Conservation (phyloP, 2,797 vertebrate species). For the Catamblyrhynchus diadema region DNA sequence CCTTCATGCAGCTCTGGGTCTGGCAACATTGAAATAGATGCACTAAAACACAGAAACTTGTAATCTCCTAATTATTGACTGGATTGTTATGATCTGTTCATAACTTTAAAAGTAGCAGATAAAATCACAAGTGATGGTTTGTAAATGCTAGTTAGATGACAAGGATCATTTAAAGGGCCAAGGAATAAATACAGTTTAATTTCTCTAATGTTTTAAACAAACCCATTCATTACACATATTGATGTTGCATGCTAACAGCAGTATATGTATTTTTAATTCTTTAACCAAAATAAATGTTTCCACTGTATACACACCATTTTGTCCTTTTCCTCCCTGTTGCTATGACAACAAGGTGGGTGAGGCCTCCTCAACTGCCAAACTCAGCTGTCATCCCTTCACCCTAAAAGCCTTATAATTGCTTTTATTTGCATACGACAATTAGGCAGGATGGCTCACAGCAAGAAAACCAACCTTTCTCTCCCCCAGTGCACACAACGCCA, state of each 20-base stretch:
- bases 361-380: slow-evolving; percentile 95
- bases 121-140: slow-evolving; percentile 72
- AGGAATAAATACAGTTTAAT: slow-evolving; percentile 77
- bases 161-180: slow-evolving; percentile 73
- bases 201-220: slow-evolving; percentile 79
- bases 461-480: slow-evolving; percentile 93
- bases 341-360: slow-evolving; percentile 98
- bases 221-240: slow-evolving; percentile 74
- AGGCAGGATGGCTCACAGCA: slow-evolving; percentile 99
- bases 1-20: slow-evolving; percentile 47
- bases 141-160: slow-evolving; percentile 80
- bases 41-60: slow-evolving; percentile 66
- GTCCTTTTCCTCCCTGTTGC: slow-evolving; percentile 90
- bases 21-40: slow-evolving; percentile 31
- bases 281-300: slow-evolving; percentile 79
- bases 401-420: slow-evolving; percentile 99
- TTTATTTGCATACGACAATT: slow-evolving; percentile 99
- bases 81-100: slow-evolving; percentile 66
- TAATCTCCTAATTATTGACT: slow-evolving; percentile 76
- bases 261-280: slow-evolving; percentile 76
- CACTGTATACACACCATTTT: slow-evolving; percentile 76
- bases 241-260: slow-evolving; percentile 70
- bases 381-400: slow-evolving; percentile 99
- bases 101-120: slow-evolving; percentile 78
- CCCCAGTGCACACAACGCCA: slow-evolving; percentile 84